phyloP scores from a whole-genome alignment of 2,113 vertebrate species.

The Tonatia bakeri region DNA sequence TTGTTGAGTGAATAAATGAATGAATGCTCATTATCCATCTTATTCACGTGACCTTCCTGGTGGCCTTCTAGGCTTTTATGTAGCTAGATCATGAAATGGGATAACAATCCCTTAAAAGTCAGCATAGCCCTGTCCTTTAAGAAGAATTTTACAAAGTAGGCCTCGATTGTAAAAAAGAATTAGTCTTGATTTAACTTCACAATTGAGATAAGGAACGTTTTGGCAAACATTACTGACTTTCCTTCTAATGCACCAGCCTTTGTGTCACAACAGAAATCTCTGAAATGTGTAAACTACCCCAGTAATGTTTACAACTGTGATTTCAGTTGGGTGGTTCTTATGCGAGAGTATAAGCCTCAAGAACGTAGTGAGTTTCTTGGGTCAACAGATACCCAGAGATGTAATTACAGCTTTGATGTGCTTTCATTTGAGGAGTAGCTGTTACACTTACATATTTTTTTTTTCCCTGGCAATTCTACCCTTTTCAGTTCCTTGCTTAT shows the following conservation, averaged over 20 bases:
- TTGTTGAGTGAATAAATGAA: background rate
- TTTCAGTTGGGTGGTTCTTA: constrained; percentile 47
- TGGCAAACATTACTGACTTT: constrained; percentile 43
- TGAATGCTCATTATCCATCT: background rate
- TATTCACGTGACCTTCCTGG: background rate
- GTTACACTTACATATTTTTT: constrained; percentile 49
- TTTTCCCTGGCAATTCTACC: constrained; percentile 37
- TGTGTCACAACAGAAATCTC: constrained; percentile 33
- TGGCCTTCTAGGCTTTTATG: background rate
- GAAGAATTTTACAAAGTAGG: constrained; percentile 28
- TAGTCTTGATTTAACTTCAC: constrained; percentile 45
- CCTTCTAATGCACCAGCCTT: background rate
- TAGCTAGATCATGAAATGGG: background rate
- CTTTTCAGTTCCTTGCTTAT: constrained; percentile 51
- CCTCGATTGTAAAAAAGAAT: constrained; percentile 38
- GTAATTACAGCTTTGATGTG: constrained; percentile 39
- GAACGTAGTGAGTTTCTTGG: constrained; percentile 39
- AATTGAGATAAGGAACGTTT: constrained; percentile 35
- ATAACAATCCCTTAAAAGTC: background rate
- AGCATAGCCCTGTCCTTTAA: background rate
- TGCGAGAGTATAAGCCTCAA: constrained; percentile 21
- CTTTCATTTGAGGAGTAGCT: constrained; percentile 47
- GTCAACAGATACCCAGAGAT: constrained; percentile 44
- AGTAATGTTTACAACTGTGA: constrained; percentile 38
- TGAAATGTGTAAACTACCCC: constrained; percentile 16